Percentiles rank a stretch among this genome's conserved stretches.
Conservation (phyloP, 1,140 invertebrate genomes). For the Drosophila serrata region DNA sequence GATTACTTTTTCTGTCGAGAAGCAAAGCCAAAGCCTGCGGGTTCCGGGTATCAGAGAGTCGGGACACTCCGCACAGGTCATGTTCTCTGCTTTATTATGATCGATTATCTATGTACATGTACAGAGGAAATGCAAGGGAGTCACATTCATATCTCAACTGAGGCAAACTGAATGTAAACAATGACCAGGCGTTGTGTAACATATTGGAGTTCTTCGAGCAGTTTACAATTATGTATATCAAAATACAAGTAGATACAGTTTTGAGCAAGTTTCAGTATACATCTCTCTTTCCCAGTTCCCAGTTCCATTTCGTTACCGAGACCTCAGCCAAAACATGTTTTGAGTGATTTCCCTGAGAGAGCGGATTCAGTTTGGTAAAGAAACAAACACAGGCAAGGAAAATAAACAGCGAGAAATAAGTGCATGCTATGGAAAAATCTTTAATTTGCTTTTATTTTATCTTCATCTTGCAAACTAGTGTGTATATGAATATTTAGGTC, state of each 20-base stretch:
- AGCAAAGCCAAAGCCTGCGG: too few species aligned
- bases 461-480: background rate
- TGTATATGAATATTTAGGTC: background rate
- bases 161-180: constrained; percentile 58
- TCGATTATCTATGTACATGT: constrained; percentile 8
- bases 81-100: constrained; percentile 2
- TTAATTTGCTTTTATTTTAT: background rate
- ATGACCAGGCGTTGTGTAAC: constrained; percentile 67
- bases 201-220: constrained; percentile 46
- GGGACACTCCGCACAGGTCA: background rate
- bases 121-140: constrained; percentile 2
- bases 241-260: constrained; percentile 46
- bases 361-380: constrained; percentile 7
- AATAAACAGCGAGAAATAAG: constrained; percentile 28
- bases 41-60: constrained; percentile 18
- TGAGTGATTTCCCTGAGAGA: constrained; percentile 32
- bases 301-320: constrained; percentile 44
- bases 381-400: constrained; percentile 10
- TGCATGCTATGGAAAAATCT: background rate
- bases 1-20: background rate
- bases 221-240: constrained; percentile 50
- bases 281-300: constrained; percentile 16
- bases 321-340: constrained; percentile 52
- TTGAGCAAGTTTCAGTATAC: constrained; percentile 31
- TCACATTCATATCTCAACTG: constrained; percentile 11